phyloP scores from a whole-genome alignment of 2,888 invertebrate genomes.

The Yponomeuta plumbellus region DNA sequence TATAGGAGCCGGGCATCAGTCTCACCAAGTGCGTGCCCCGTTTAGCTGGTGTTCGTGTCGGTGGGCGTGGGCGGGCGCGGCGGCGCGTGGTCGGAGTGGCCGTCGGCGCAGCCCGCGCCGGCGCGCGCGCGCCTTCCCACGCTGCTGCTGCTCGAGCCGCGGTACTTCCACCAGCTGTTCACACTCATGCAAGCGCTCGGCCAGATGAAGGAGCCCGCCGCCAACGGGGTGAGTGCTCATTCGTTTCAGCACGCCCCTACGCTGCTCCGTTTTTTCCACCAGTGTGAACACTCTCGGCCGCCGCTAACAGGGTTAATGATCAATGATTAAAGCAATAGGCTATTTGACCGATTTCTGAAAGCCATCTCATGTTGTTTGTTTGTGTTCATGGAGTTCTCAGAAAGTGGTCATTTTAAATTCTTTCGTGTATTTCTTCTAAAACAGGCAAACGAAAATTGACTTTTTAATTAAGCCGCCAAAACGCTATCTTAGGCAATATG shows the following conservation, averaged over 20 bases:
- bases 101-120: constrained; percentile 90
- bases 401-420: no score
- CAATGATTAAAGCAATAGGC: constrained; percentile 52
- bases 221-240: constrained; percentile 76
- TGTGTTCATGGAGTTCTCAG: no score
- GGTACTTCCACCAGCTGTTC: constrained; percentile 94
- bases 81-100: constrained; percentile 82
- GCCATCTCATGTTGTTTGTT: no score
- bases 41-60: constrained; percentile 91
- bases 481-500: no score
- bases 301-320: no score
- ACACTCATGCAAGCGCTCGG: constrained; percentile 93
- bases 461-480: no score
- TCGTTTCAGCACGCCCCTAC: no score
- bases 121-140: constrained; percentile 92
- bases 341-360: no score
- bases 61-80: constrained; percentile 85
- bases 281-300: no score
- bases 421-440: no score
- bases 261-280: no score
- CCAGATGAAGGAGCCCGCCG: constrained; percentile 87
- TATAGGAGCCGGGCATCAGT: neutral
- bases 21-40: constrained; percentile 16
- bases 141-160: constrained; percentile 86
- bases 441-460: no score